Evolutionary conservation across 2,888 invertebrate species (phyloP).

Genomic region (Uropetala carovei): DNA sequence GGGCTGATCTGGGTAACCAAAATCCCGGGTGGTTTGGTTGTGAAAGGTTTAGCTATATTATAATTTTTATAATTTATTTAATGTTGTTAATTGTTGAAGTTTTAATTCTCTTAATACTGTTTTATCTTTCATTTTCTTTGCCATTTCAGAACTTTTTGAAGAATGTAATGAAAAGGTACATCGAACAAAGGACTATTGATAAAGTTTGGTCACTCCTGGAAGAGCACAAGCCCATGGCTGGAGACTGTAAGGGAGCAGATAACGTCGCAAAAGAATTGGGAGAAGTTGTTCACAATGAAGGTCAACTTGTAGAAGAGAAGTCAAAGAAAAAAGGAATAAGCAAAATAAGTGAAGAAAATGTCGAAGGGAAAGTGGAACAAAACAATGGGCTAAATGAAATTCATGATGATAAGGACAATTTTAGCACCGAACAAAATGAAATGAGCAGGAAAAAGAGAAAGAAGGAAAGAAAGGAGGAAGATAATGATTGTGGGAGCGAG

Average conservation of each 20-base stretch:
- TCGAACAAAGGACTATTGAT: neutral
- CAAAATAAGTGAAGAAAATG: neutral
- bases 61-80: no score
- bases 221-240: neutral
- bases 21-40: no score
- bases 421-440: neutral
- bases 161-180: neutral
- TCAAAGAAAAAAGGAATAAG: neutral
- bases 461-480: neutral
- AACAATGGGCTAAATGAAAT: neutral
- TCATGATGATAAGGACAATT: neutral
- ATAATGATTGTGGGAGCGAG: neutral
- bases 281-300: no score
- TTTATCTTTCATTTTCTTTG: neutral
- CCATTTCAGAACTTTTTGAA: constrained; percentile 43
- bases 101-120: neutral
- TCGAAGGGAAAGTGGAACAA: neutral
- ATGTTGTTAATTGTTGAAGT: neutral
- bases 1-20: no score
- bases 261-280: no score
- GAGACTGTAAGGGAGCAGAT: neutral
- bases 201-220: constrained; percentile 28
- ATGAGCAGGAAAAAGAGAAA: neutral
- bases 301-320: no score
- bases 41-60: no score